Conservation (phyloP, 1,140 invertebrate genomes). For the Ooceraea biroi region DNA sequence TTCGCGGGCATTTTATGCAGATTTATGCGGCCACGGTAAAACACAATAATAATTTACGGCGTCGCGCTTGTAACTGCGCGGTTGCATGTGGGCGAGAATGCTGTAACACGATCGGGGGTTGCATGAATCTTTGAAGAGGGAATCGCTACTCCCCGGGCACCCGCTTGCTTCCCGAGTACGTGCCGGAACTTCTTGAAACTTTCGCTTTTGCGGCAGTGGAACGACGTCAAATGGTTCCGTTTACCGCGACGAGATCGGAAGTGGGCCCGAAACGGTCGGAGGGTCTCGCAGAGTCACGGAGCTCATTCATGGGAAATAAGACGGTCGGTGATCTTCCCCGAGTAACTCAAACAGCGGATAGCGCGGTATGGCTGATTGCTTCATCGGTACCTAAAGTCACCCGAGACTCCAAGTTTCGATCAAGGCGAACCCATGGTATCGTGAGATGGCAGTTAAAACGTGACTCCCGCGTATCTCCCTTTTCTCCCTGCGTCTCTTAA, state of each 20-base stretch:
- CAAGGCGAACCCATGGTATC: background rate
- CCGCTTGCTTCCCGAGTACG: background rate
- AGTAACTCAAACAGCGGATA: background rate
- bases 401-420: background rate
- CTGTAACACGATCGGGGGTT: slow-evolving; percentile 23
- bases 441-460: too few relatives aligned
- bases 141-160: background rate
- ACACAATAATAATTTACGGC: slow-evolving; percentile 43
- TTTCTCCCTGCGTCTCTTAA: too few relatives aligned
- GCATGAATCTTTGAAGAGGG: slow-evolving; percentile 44
- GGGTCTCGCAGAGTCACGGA: background rate
- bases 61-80: slow-evolving; percentile 1
- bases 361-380: background rate
- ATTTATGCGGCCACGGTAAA: slow-evolving; percentile 31
- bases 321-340: background rate
- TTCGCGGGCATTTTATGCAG: background rate
- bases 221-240: slow-evolving; percentile 41
- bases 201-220: slow-evolving; percentile 53
- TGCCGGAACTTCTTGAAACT: slow-evolving; percentile 56
- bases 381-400: background rate
- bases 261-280: too few relatives aligned
- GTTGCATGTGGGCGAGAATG: slow-evolving; percentile 1
- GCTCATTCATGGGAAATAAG: slow-evolving; percentile 31
- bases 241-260: background rate
- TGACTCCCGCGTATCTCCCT: too few relatives aligned